These are phyloP conservation scores for Conomelus anceps DNA, from an alignment of 2,888 invertebrate genomes.

Conservation along the genomic window DNA sequence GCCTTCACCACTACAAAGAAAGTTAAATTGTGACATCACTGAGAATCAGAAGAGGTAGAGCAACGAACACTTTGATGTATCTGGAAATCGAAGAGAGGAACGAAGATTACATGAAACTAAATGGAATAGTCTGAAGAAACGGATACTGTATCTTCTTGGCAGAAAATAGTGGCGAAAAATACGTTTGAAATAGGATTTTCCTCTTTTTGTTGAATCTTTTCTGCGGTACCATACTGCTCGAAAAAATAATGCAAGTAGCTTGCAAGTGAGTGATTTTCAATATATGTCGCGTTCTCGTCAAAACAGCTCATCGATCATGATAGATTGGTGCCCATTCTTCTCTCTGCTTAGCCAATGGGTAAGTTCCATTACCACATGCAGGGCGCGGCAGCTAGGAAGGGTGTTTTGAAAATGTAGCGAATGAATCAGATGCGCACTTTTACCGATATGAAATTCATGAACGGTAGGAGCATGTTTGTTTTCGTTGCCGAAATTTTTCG, in stretches of 20 bases:
- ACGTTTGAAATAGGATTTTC: neutral
- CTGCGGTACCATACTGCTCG: neutral
- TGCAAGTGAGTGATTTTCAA: neutral
- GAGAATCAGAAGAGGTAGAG: too few relatives aligned
- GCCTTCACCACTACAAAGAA: too few relatives aligned
- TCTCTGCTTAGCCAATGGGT: too few relatives aligned
- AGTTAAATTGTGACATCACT: too few relatives aligned
- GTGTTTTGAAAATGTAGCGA: neutral
- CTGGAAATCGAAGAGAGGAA: too few relatives aligned
- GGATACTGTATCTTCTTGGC: neutral
- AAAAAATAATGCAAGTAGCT: neutral
- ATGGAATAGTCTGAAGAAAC: too few relatives aligned
- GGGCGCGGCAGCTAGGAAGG: too few relatives aligned
- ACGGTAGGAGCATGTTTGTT: neutral
- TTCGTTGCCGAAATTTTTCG: neutral
- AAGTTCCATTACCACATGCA: neutral
- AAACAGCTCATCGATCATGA: neutral
- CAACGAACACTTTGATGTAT: too few relatives aligned
- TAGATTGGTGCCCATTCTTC: neutral
- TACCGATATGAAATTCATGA: neutral
- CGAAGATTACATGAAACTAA: too few relatives aligned
- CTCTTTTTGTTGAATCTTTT: neutral
- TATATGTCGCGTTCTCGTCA: neutral
- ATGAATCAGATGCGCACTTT: neutral
- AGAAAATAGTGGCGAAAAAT: neutral